These are phyloP conservation scores for Halichoeres trimaculatus DNA, from an alignment of 2,113 vertebrate genomes.

Conservation along the genomic window DNA sequence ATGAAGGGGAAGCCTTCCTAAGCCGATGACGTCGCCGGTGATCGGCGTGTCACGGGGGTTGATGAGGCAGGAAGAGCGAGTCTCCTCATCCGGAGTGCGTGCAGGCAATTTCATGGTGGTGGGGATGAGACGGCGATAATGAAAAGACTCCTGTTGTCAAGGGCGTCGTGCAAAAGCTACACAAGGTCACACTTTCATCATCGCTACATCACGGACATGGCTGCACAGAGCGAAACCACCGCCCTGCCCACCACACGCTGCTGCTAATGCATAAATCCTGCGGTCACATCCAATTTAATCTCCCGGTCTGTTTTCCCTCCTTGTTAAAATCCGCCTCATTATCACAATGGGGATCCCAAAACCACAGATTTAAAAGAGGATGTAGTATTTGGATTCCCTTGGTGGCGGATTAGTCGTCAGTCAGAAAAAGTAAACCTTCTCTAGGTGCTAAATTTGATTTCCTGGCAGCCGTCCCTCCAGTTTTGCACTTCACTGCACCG, in stretches of 20 bases:
- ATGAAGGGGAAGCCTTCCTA: slow-evolving; percentile 43
- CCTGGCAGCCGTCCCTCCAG: slow-evolving; percentile 23
- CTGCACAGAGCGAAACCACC: neutral
- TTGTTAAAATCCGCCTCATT: slow-evolving; percentile 20
- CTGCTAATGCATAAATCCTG: slow-evolving; percentile 1
- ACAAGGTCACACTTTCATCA: slow-evolving; percentile 51
- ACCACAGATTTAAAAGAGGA: slow-evolving; percentile 28
- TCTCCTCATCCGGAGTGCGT: slow-evolving; percentile 35
- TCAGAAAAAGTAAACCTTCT: neutral
- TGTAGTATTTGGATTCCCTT: slow-evolving; percentile 10
- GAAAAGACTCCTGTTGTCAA: slow-evolving; percentile 61
- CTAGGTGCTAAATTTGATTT: slow-evolving; percentile 6
- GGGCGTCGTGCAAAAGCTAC: slow-evolving; percentile 27
- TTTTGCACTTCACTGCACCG: slow-evolving; percentile 20
- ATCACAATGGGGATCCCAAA: slow-evolving; percentile 27
- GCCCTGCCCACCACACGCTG: neutral
- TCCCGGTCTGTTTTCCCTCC: slow-evolving; percentile 18
- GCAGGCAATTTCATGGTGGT: slow-evolving; percentile 62
- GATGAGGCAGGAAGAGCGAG: slow-evolving; percentile 59
- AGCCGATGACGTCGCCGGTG: slow-evolving; percentile 54
- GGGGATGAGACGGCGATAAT: slow-evolving; percentile 43
- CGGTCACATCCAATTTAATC: slow-evolving; percentile 27
- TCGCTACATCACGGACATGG: slow-evolving; percentile 21
- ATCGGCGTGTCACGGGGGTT: slow-evolving; percentile 59
- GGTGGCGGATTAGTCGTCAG: slow-evolving; percentile 18